These are phyloP conservation scores for Macrophya annulata DNA, from an alignment of 2,888 invertebrate species.

Conservation along the genomic window DNA sequence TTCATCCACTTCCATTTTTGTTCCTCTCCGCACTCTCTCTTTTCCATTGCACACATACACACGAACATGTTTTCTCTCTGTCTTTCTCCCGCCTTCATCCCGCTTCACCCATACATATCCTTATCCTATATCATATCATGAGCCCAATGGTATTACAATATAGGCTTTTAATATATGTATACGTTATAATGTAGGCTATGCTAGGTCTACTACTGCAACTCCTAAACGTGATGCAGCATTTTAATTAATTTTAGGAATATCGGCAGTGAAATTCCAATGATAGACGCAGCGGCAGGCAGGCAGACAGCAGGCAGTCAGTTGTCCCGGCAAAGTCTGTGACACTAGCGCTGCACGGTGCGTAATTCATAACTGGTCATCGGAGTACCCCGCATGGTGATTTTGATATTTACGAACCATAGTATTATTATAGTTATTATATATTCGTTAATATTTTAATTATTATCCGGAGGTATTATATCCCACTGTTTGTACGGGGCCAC, in stretches of 20 bases:
- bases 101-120: slow-evolving; percentile 29
- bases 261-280: slow-evolving; percentile 80
- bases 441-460: slow-evolving; percentile 23
- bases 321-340: slow-evolving; percentile 64
- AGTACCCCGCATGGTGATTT: slow-evolving; percentile 44
- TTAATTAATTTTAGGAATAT: slow-evolving; percentile 76
- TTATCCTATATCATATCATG: slow-evolving; percentile 68
- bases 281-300: slow-evolving; percentile 75
- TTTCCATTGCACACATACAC: slow-evolving; percentile 57
- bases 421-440: slow-evolving; percentile 20
- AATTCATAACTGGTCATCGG: slow-evolving; percentile 58
- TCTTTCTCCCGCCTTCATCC: slow-evolving; percentile 55
- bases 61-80: slow-evolving; percentile 40
- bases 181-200: slow-evolving; percentile 74
- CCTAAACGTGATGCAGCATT: slow-evolving; percentile 70
- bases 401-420: slow-evolving; percentile 20
- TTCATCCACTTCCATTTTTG: slow-evolving; percentile 56
- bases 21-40: slow-evolving; percentile 57
- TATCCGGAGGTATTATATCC: slow-evolving; percentile 19
- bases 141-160: slow-evolving; percentile 69
- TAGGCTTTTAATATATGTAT: slow-evolving; percentile 71
- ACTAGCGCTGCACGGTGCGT: slow-evolving; percentile 63
- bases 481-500: slow-evolving; percentile 28
- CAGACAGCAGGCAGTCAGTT: slow-evolving; percentile 68
- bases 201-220: slow-evolving; percentile 73